Base-by-base conservation (phyloP, 2,113 vertebrate species). In the Neotragus moschatus region DNA sequence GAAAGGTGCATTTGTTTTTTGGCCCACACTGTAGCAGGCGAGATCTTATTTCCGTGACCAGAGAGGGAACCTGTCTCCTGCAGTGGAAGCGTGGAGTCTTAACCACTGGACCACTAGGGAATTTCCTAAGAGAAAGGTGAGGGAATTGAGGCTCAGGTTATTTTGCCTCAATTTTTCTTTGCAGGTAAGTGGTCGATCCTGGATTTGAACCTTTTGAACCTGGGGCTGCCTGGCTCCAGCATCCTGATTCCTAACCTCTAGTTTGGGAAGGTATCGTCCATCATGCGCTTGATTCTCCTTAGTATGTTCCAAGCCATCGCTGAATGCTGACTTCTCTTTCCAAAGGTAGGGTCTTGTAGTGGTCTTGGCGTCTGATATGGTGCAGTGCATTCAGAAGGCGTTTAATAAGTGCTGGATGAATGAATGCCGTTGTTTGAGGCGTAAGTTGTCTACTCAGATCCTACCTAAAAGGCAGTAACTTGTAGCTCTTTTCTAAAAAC, bases 141-240 rank as follows among this genome's bases (percentile, higher is more conserved):
- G 25, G 61, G 75, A 47, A 58, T 26, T 16, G n/a, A 91, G 90
- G 58, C 92, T 66, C 45, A 16, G 21, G 30, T 51, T 77, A 39
- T 66, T 36, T 88, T 53, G 39, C 55, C 30, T n/a, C 36, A 5
- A 4, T 1, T 39, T 58, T 92, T 30, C 85, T 33, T 47, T 55
- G 8, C 90, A 45, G 77, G 11, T 33, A 4, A 82, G 13, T 28
- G 60, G 33, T 33, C 26, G 53, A 86, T 16, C 10, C 47, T 55
- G 85, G 36, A 70, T 82, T 91, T 86, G 82, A 94, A 88, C 30
- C 4, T 21, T 82, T 91, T 86, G 82, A 94, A 88, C 30, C 4
- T 21, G 70, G 47, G 45, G 30, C 13, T 28, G 3, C 43, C 33
- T 43, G 36, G 17, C 13, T 58, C 61, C 36, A 33, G 33, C 0